phyloP scores from a whole-genome alignment of 2,797 vertebrate species.

The Mus spretus region DNA sequence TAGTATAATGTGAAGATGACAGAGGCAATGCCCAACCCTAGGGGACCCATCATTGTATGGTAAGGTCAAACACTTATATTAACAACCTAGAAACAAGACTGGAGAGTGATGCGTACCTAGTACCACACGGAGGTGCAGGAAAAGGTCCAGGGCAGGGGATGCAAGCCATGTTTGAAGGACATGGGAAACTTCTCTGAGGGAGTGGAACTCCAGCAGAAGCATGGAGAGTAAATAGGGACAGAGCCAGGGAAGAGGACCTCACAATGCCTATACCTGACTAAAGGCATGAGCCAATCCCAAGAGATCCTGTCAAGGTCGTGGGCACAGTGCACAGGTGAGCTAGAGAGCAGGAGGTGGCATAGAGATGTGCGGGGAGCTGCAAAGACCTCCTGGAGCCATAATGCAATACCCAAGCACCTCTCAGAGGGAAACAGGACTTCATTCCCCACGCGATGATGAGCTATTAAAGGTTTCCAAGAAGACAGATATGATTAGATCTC shows the following conservation, averaged over 20 bases:
- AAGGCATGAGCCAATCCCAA: background rate
- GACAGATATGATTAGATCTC: conserved; percentile 68
- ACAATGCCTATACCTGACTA: background rate
- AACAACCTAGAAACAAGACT: conserved; percentile 10
- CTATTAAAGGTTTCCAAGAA: background rate
- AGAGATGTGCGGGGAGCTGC: background rate
- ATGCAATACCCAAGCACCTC: background rate
- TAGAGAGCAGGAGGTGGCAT: background rate
- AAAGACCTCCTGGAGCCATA: background rate
- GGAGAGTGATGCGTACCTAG: background rate
- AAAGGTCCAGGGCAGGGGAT: background rate
- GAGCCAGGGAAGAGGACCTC: background rate
- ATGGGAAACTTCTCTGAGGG: background rate
- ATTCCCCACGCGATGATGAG: background rate
- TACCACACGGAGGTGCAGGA: background rate
- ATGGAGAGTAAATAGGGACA: background rate
- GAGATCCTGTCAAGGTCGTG: background rate
- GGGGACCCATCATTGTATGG: background rate
- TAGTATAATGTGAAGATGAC: background rate
- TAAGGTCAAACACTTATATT: background rate
- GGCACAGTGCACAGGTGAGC: background rate
- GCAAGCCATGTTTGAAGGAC: background rate
- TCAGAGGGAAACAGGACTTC: background rate
- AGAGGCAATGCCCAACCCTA: background rate
- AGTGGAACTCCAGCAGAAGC: background rate